Evolutionary conservation across 64 coral and sea anemone species (phyloP).

Genomic region (Dendronephthya gigantea): DNA sequence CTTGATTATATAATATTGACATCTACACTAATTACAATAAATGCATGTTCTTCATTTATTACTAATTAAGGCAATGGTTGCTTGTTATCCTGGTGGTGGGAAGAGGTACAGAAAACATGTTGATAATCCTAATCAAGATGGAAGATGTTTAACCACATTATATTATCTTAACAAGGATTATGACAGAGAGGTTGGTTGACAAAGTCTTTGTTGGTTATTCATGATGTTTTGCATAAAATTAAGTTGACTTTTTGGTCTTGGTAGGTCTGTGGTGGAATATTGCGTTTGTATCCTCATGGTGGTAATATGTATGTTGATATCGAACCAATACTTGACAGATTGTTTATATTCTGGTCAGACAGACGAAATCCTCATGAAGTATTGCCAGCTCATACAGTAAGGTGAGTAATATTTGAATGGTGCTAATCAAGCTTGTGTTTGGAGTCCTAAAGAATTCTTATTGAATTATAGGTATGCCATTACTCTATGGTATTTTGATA

Average conservation of each 20-base stretch:
- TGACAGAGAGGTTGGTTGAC: background rate
- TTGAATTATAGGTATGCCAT: constrained; percentile 48
- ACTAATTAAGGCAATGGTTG: constrained; percentile 72
- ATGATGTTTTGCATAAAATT: no score
- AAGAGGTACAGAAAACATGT: constrained; percentile 63
- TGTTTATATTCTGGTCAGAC: constrained; percentile 95
- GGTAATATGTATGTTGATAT: constrained; percentile 41
- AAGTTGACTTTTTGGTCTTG: background rate
- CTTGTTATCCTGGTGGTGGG: constrained; percentile 54
- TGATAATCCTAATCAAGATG: constrained; percentile 89
- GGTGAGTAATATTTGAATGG: background rate
- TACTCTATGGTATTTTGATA: constrained; percentile 89
- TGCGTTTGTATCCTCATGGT: background rate
- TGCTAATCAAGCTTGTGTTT: no score
- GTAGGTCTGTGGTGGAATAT: background rate
- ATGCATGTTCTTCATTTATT: no score
- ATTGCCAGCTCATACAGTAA: constrained; percentile 39
- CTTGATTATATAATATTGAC: no score
- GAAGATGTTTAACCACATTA: constrained; percentile 53
- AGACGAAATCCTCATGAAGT: constrained; percentile 80
- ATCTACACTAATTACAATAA: no score
- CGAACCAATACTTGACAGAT: constrained; percentile 65
- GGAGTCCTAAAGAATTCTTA: background rate
- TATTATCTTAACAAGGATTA: constrained; percentile 79
- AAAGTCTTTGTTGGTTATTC: no score